Percentiles rank a stretch among this genome's conserved stretches.
Conservation (phyloP, 2,113 vertebrate genomes). For the Silurus asotus region DNA sequence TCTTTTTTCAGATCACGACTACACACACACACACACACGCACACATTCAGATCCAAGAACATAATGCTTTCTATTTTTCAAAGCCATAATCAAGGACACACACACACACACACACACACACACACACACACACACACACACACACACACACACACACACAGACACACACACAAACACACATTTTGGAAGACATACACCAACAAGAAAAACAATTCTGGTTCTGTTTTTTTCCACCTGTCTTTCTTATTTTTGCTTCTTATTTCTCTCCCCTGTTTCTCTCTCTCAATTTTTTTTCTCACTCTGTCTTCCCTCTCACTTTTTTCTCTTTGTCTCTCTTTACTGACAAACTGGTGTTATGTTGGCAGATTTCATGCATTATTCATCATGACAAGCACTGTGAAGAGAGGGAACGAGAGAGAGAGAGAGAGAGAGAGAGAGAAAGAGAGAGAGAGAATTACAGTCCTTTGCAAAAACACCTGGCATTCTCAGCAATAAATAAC, state of each 20-base stretch:
- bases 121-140: conserved; percentile 3
- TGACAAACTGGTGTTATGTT: conserved; percentile 17
- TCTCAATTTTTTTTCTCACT: not conserved
- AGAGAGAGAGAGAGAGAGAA: not conserved
- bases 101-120: conserved; percentile 6
- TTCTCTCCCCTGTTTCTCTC: not conserved
- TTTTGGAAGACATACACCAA: not conserved
- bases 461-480: conserved; percentile 17
- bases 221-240: not conserved
- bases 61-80: not conserved
- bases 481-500: conserved; percentile 19
- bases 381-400: conserved; percentile 24
- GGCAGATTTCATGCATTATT: conserved; percentile 40
- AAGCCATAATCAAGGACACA: not conserved
- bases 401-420: not conserved
- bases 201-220: conserved; percentile 1
- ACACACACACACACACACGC: not conserved
- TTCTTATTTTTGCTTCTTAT: conserved; percentile 1
- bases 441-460: conserved; percentile 17
- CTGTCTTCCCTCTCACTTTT: not conserved
- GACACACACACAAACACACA: no score
- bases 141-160: conserved; percentile 6
- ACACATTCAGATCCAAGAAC: not conserved
- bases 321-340: conserved; percentile 19
- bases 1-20: not conserved